A percentile compares a stretch with the other conserved stretches of the same genome.
Conservation (phyloP, 2,797 vertebrate species). For the Muraenolepis orangiensis region DNA sequence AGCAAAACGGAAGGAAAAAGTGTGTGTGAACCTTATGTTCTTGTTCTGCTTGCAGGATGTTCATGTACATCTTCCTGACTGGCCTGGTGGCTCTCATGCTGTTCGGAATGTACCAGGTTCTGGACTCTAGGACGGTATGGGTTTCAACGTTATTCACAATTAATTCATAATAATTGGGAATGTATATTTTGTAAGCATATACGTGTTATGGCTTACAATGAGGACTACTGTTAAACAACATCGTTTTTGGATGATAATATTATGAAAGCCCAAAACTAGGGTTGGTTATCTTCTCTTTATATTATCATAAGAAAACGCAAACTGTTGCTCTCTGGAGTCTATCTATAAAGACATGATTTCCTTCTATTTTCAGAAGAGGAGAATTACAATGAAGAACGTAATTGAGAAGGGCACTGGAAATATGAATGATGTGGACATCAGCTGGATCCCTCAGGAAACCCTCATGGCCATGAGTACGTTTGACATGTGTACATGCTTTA, state of each 20-base stretch:
- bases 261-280: background rate
- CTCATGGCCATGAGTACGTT: conserved; percentile 75
- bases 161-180: background rate
- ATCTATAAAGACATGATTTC: background rate
- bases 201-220: background rate
- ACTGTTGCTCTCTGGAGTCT: background rate
- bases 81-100: conserved; percentile 67
- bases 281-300: background rate
- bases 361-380: conserved; percentile 64
- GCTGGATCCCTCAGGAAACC: conserved; percentile 80
- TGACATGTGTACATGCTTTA: background rate
- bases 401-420: conserved; percentile 73
- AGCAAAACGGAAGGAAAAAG: background rate
- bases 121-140: conserved; percentile 73
- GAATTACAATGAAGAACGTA: conserved; percentile 67
- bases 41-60: conserved; percentile 61
- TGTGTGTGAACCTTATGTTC: background rate
- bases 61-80: conserved; percentile 75
- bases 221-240: background rate
- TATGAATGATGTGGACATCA: conserved; percentile 74
- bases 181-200: background rate
- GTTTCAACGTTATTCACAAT: background rate
- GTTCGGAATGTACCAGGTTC: conserved; percentile 73
- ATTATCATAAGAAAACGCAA: background rate
- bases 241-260: background rate